Base-by-base conservation (phyloP, 2,113 vertebrate species). In the Equus quagga region DNA sequence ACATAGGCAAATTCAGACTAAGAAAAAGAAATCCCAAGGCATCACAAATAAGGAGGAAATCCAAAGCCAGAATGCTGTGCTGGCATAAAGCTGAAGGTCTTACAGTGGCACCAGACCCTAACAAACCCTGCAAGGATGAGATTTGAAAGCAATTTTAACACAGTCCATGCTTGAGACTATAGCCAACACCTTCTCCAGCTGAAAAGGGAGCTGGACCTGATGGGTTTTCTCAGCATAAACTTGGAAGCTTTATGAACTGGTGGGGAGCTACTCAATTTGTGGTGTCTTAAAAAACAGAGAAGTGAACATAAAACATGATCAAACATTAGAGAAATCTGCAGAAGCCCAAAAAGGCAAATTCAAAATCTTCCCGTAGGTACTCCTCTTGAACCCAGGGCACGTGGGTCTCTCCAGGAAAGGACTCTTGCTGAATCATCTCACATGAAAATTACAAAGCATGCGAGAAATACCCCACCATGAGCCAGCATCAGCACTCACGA, bases 31-130 rank as follows among this genome's bases (percentile, higher is more conserved):
- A 88, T 49, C 33, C 49, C 2, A 9, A 64, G 54, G 28, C 58
- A 33, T 76, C 31, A 91, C 62, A 92, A 94, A 79, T 67, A 72
- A 85, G n/a, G 56, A 86, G 56, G 18, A 95, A 85, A 85, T 26
- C 28, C 28, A 51, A 75, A 79, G 62, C 89, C 51, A 84, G n/a
- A 72, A 72, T 31, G 58, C 5, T 19, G 54, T 8, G 14, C 82
- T n/a, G 64, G 41, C 33, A 23, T 79, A 33, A 75, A n/a, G 54
- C 21, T 62, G 24, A 49, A 64, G 44, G 58, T 75, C 64, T 75
- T 46, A 54, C 31, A 62, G 33, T 26, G 33, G 14, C 14, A 73
- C 5, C 26, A 70, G 69, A 79, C 4, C 46, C 28, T n/a, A 46
- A 3, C 5, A 28, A 89, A 56, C 12, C 41, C 82, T 67, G 28